Conservation (phyloP, 2,797 vertebrate species). For the Nasua narica region DNA sequence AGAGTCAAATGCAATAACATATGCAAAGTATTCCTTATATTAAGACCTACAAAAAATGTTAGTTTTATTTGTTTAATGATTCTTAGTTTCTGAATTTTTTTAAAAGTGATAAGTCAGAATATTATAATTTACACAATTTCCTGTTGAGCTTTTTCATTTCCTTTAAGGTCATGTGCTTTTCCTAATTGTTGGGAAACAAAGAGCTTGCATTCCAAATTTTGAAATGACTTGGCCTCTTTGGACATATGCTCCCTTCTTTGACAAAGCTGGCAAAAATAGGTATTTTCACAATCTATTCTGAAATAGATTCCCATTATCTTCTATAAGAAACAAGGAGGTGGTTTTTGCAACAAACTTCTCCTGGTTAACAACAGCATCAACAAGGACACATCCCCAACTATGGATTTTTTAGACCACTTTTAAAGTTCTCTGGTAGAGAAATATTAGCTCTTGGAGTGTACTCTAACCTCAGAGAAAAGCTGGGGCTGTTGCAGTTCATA, state of each 20-base stretch:
- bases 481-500: slow-evolving; percentile 33
- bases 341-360: not conserved
- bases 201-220: not conserved
- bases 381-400: not conserved
- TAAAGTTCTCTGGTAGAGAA: slow-evolving; percentile 33
- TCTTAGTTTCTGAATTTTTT: not conserved
- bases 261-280: not conserved
- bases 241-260: not conserved
- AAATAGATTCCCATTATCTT: not conserved
- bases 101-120: not conserved
- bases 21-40: not conserved
- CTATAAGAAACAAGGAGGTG: not conserved
- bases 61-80: not conserved
- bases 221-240: not conserved
- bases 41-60: not conserved
- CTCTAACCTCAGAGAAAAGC: slow-evolving; percentile 33
- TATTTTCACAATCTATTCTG: not conserved
- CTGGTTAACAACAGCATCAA: not conserved
- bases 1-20: not conserved
- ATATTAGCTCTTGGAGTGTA: not conserved
- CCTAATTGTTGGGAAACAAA: slow-evolving; percentile 34
- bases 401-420: slow-evolving; percentile 37
- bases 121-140: not conserved
- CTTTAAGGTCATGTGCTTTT: not conserved
- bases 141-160: not conserved